phyloP scores from a whole-genome alignment of 1,140 invertebrate genomes.

The Drosophila dunni region DNA sequence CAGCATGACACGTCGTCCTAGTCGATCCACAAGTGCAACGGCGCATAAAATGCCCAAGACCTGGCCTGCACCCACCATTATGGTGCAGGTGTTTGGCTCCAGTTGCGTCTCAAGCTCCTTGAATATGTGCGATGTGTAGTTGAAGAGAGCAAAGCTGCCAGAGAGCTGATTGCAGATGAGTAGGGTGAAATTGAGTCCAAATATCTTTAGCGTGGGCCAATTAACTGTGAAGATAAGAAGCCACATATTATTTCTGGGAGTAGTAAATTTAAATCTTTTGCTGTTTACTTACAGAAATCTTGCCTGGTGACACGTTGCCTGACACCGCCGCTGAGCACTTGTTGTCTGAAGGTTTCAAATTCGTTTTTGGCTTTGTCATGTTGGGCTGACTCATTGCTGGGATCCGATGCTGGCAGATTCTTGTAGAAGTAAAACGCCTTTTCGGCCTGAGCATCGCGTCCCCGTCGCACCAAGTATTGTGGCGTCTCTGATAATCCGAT shows the following conservation, averaged over 20 bases:
- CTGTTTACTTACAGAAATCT: slow-evolving; percentile 66
- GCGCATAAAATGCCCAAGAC: slow-evolving; percentile 61
- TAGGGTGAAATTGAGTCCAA: slow-evolving; percentile 64
- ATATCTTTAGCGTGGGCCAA: slow-evolving; percentile 55
- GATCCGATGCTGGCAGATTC: slow-evolving; percentile 35
- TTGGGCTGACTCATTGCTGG: slow-evolving; percentile 50
- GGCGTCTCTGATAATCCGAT: slow-evolving; percentile 61
- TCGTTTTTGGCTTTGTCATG: slow-evolving; percentile 59
- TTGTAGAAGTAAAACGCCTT: slow-evolving; percentile 71
- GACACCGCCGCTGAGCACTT: slow-evolving; percentile 65
- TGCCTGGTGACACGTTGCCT: slow-evolving; percentile 42
- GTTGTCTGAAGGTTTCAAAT: slow-evolving; percentile 66
- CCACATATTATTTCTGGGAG: not conserved
- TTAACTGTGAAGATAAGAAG: slow-evolving; percentile 54
- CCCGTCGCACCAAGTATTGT: slow-evolving; percentile 54
- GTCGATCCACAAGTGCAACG: slow-evolving; percentile 58
- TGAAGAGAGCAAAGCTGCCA: slow-evolving; percentile 86
- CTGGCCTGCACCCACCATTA: slow-evolving; percentile 88
- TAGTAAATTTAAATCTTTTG: not conserved
- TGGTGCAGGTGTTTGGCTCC: slow-evolving; percentile 87
- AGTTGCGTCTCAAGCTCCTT: slow-evolving; percentile 86
- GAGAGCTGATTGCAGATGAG: slow-evolving; percentile 70
- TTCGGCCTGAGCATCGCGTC: slow-evolving; percentile 52
- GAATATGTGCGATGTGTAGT: slow-evolving; percentile 88
- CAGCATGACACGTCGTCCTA: slow-evolving; percentile 62